Conservation (phyloP, 2,797 vertebrate genomes). For the Danio tinwini region DNA sequence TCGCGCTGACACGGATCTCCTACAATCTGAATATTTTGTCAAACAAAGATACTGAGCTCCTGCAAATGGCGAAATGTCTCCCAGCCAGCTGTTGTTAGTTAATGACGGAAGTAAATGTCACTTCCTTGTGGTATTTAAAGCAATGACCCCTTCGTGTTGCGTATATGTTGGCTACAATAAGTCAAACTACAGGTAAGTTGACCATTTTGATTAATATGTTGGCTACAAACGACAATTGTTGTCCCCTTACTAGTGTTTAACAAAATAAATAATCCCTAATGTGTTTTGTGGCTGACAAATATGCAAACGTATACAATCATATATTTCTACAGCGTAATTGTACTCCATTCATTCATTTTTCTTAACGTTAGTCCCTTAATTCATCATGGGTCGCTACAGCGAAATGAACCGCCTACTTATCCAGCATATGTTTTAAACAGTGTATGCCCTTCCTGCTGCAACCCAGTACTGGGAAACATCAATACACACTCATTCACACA, state of each 20-base stretch:
- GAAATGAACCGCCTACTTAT: no score
- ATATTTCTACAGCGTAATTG: no score
- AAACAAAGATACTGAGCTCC: conserved; percentile 4
- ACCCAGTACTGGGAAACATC: no score
- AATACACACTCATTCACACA: no score
- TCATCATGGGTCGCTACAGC: no score
- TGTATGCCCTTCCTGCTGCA: no score
- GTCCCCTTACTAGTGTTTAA: background rate
- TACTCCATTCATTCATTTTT: no score
- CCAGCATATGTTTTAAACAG: no score
- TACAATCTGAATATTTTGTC: background rate
- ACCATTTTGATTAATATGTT: background rate
- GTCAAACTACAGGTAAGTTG: background rate
- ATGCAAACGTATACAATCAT: no score
- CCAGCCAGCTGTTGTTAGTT: background rate
- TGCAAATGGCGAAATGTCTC: background rate
- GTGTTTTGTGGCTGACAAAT: background rate
- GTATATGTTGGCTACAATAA: background rate
- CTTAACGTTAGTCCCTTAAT: no score
- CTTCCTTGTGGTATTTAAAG: background rate
- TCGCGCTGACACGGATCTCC: background rate
- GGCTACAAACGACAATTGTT: background rate
- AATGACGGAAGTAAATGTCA: background rate
- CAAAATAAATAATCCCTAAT: background rate
- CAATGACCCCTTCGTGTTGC: background rate